Base-by-base conservation (phyloP, 2,113 vertebrate species). In the Coreoperca whiteheadi region DNA sequence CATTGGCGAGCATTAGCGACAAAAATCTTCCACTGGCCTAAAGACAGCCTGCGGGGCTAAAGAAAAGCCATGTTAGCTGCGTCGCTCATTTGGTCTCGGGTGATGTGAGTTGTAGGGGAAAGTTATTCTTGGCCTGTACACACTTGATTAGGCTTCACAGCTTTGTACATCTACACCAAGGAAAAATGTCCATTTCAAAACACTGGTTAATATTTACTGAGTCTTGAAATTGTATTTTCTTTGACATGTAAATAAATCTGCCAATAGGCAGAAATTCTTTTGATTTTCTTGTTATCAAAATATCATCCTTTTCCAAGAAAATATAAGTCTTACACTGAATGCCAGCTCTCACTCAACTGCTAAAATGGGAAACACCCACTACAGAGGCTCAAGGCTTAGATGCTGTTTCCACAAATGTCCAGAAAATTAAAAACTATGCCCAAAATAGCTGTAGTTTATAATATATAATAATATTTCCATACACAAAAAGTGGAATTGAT, bases 1-100 rank as follows among this genome's bases (percentile, higher is more conserved):
- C 93, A 93, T 95, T 95, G 94, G 90, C 67, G 85, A 88, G 90
- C 94, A 94, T 95, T 95, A 95, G 91, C 64, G 32, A 90, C 93
- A 94, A 94, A 96, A 94, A 94, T 94, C 94, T 93, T 93, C 92
- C 81, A 87, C 88, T 73, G 93, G 86, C 89, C 93, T 89, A 88
- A 90, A 93, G 92, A 91, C 93, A 90, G 93, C 93, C 94, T 92
- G 87, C 81, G 81, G 94, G 94, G 89, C 92, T 80, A 82, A 86
- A 92, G 88, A 92, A 91, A 91, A 87, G 88, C 76, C 77, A 5
- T 65, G 71, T 90, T 88, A 89, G 89, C 89, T 74, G 66, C 67
- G 84, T 74, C 39, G 79, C 70, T 84, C 68, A 63, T 89, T 91
- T 72, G 83, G 77, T 82, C 71, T 2, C 48, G 73, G 82, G 79